These are phyloP conservation scores for Apodemia arnacis DNA, from an alignment of 2,888 invertebrate genomes.

Conservation along the genomic window DNA sequence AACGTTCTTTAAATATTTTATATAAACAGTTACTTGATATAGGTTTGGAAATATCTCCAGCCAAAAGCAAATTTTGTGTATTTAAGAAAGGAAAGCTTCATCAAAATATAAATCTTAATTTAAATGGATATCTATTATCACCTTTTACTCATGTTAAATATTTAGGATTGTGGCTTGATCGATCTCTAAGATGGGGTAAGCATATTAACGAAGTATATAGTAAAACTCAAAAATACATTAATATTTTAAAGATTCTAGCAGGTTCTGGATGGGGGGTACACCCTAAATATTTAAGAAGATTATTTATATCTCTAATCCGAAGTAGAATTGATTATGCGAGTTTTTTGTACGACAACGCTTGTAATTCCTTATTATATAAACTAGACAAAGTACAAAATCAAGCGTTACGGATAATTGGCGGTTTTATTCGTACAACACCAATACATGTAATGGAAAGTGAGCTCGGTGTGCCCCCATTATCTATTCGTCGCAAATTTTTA, in stretches of 20 bases:
- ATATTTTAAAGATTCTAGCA: background rate
- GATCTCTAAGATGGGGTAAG: slow-evolving; percentile 6
- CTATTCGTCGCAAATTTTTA: no score
- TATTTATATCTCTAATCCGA: background rate
- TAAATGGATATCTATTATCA: background rate
- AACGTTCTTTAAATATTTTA: slow-evolving; percentile 1
- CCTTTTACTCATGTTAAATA: background rate
- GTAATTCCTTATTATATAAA: no score
- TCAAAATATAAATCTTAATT: background rate
- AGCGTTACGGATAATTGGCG: no score
- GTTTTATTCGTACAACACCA: no score
- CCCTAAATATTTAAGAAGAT: no score
- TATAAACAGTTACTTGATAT: background rate
- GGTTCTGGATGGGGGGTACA: no score
- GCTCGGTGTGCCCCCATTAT: no score
- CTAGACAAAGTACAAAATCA: no score
- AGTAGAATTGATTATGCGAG: background rate
- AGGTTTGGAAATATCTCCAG: slow-evolving; percentile 8
- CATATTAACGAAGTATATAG: slow-evolving; percentile 24
- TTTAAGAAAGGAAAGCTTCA: slow-evolving; percentile 15
- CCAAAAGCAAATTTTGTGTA: slow-evolving; percentile 22
- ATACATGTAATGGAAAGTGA: no score
- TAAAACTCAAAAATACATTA: background rate
- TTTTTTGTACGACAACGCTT: no score
- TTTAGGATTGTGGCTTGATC: slow-evolving; percentile 18